phyloP scores from a whole-genome alignment of 2,113 vertebrate genomes.

The Syngnathus scovelli region DNA sequence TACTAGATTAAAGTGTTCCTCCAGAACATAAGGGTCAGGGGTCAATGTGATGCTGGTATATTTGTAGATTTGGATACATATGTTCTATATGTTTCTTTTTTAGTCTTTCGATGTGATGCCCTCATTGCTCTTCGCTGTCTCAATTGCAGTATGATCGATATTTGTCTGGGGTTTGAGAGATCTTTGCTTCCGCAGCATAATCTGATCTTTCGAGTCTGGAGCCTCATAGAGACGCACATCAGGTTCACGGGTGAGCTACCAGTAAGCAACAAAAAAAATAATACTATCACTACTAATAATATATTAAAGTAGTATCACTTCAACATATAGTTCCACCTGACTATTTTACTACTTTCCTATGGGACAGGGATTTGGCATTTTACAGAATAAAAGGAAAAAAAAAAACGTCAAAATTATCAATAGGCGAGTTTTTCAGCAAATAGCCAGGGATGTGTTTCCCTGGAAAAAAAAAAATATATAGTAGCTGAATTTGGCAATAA shows the following conservation, averaged over 20 bases:
- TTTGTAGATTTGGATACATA: conserved; percentile 1
- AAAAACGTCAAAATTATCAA: too few species aligned
- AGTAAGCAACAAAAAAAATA: neutral
- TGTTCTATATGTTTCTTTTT: neutral
- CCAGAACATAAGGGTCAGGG: neutral
- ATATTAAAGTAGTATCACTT: too few species aligned
- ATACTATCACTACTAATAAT: neutral
- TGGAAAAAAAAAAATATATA: too few species aligned
- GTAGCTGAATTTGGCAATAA: too few species aligned
- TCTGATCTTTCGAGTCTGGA: conserved; percentile 37
- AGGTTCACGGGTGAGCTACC: neutral
- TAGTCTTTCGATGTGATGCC: conserved; percentile 15
- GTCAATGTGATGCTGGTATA: neutral
- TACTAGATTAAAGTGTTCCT: neutral
- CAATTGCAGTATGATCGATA: conserved; percentile 50
- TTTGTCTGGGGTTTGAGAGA: conserved; percentile 41
- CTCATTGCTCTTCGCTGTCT: conserved; percentile 29
- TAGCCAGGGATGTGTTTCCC: too few species aligned
- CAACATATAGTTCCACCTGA: too few species aligned
- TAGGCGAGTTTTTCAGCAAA: too few species aligned
- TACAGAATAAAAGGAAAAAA: too few species aligned
- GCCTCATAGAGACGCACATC: conserved; percentile 12
- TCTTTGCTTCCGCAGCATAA: conserved; percentile 54
- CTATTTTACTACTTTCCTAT: too few species aligned
- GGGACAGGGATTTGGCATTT: too few species aligned